Evolutionary conservation across 2,888 invertebrate genomes (phyloP), one percentile per base, ranked within the genome.

Genomic region (Aphidoletes aphidimyza): DNA sequence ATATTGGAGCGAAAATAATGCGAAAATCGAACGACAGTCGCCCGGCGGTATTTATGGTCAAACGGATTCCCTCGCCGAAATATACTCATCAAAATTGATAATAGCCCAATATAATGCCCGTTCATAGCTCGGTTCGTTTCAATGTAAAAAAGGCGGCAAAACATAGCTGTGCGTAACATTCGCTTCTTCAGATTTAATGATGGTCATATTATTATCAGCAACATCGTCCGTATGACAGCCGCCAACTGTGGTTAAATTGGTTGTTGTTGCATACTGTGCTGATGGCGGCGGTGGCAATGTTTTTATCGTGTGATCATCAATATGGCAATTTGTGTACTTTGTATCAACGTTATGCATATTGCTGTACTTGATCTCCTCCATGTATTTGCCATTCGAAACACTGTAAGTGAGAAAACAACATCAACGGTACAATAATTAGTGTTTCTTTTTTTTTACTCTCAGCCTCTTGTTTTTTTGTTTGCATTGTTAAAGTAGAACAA

Each of bases 71-170:
- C 30, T 11, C n/a, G n/a, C n/a, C n/a, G n/a, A n/a, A 54, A n/a
- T 22, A 54, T 54, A 22, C 54, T 5, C n/a, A n/a, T 54, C 22
- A 54, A 22, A 11, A 2, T 47, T 47, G 22, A 54, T 54, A 6
- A 9, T 54, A 30, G 30, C 69, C 26, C 22, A 54, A 30, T 69
- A 69, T 69, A 30, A 69, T 83, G 45, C 39, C 39, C n/a, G 69
- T 30, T 30, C 47, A 88, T 89, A 90, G 89, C 89, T 69, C 14
- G 30, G 89, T 89, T 89, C 89, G 88, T 87, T 88, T 90, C 87
- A 90, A 87, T 89, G 90, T 89, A 90, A 90, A 90, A 90, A 90
- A 89, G 90, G 89, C 86, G 90, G 90, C 88, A 90, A 87, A 81
- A 90, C 90, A 87, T 90, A 90, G 86, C 88, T 90, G 86, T 90